Conservation (phyloP, 2,888 invertebrate species). For the Automeris io region DNA sequence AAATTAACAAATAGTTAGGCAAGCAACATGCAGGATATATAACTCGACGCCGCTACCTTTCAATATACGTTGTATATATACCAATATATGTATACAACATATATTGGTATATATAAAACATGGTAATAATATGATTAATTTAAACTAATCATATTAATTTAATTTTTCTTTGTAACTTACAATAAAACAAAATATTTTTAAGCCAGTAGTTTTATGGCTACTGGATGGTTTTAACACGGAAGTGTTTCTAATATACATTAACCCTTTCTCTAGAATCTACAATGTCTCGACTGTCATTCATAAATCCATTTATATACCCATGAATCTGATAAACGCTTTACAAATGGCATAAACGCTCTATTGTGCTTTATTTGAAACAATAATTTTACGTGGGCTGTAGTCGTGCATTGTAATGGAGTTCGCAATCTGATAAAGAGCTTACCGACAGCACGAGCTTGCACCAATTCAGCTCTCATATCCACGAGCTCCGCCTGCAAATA, state of each 20-base stretch:
- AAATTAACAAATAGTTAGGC: no score
- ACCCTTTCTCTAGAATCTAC: background rate
- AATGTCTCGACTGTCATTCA: background rate
- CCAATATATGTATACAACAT: no score
- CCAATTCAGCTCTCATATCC: constrained; percentile 84
- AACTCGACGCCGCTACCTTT: no score
- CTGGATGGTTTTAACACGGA: background rate
- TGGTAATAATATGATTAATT: no score
- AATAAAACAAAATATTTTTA: no score
- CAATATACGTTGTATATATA: no score
- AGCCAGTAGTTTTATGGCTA: background rate
- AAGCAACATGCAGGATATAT: no score
- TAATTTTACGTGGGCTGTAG: constrained; percentile 4
- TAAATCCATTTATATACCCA: background rate
- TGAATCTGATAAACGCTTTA: constrained; percentile 4
- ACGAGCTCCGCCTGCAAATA: constrained; percentile 84
- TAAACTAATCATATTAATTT: no score
- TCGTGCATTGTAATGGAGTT: constrained; percentile 3
- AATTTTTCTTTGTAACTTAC: no score
- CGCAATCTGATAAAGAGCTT: constrained; percentile 9
- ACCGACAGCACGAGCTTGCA: constrained; percentile 79
- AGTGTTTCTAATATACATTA: background rate
- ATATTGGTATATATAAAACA: no score
- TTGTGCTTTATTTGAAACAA: constrained; percentile 7
- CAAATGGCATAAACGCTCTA: constrained; percentile 4